Percentiles rank a stretch among this genome's conserved stretches.
Evolutionary conservation across 2,797 vertebrate species (phyloP).

Genomic region (Myiothlypis coronata): DNA sequence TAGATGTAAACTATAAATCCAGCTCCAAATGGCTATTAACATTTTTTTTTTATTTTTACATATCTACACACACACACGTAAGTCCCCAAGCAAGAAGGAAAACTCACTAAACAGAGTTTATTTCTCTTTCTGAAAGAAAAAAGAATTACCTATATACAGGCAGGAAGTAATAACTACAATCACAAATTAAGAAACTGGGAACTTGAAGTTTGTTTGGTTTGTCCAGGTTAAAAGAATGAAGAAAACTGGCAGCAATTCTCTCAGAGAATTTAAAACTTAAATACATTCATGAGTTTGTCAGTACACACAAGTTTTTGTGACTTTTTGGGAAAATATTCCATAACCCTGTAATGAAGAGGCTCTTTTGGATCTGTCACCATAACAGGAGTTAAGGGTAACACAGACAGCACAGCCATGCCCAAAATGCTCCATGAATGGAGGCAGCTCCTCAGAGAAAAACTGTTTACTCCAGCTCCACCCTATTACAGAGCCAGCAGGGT

Average conservation of each 20-base stretch:
- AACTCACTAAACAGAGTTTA: background rate
- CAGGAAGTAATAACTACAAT: background rate
- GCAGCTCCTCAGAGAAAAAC: background rate
- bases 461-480: conserved; percentile 45
- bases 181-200: background rate
- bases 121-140: background rate
- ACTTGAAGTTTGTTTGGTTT: background rate
- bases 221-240: background rate
- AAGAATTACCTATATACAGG: background rate
- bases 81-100: background rate
- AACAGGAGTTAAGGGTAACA: background rate
- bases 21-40: background rate
- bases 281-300: background rate
- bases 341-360: background rate
- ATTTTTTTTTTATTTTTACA: background rate
- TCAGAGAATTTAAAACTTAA: background rate
- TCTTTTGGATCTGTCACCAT: background rate
- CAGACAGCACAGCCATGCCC: background rate
- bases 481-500: background rate
- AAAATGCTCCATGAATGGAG: background rate
- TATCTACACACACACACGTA: rapidly evolving
- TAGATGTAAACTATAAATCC: background rate
- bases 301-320: background rate
- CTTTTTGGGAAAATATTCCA: background rate
- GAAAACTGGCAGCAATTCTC: background rate